Percentiles rank a stretch among this genome's conserved stretches.
Evolutionary conservation across 1,140 invertebrate genomes (phyloP).

Genomic region (Drosophila pachea): DNA sequence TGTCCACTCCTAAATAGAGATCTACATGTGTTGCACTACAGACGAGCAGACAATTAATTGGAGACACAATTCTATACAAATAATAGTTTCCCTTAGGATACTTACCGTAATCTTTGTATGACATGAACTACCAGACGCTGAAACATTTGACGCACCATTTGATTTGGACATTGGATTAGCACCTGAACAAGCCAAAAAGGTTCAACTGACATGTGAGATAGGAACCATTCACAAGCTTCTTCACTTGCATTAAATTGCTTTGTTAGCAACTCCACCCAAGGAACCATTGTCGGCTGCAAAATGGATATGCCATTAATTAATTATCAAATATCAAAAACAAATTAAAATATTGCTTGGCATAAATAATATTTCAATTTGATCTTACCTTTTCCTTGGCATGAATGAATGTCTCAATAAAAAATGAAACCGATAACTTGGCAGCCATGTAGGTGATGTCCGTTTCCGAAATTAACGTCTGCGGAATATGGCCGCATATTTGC

Average conservation of each 20-base stretch:
- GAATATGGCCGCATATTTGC: conserved; percentile 95
- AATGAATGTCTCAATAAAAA: conserved; percentile 97
- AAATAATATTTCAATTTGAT: not conserved
- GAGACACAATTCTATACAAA: conserved; percentile 31
- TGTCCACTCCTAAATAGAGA: conserved; percentile 86
- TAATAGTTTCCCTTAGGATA: not conserved
- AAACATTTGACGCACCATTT: conserved; percentile 96
- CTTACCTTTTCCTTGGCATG: conserved; percentile 96
- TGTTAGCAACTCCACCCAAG: conserved; percentile 96
- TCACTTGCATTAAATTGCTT: conserved; percentile 96
- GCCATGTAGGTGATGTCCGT: conserved; percentile 91
- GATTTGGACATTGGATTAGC: conserved; percentile 96
- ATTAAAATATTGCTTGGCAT: too few relatives aligned
- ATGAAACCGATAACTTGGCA: conserved; percentile 93
- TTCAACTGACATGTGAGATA: conserved; percentile 94
- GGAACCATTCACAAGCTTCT: conserved; percentile 94
- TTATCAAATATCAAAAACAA: too few relatives aligned
- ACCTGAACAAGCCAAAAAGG: conserved; percentile 97
- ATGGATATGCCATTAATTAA: not conserved
- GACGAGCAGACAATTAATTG: not conserved
- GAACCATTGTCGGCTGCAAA: conserved; percentile 92
- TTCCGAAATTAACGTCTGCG: conserved; percentile 89
- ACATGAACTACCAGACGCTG: conserved; percentile 96
- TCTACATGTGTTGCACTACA: conserved; percentile 83
- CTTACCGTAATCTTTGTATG: conserved; percentile 88